Evolutionary conservation across 2,888 invertebrate genomes (phyloP).

Genomic region (Drosophila falleni): DNA sequence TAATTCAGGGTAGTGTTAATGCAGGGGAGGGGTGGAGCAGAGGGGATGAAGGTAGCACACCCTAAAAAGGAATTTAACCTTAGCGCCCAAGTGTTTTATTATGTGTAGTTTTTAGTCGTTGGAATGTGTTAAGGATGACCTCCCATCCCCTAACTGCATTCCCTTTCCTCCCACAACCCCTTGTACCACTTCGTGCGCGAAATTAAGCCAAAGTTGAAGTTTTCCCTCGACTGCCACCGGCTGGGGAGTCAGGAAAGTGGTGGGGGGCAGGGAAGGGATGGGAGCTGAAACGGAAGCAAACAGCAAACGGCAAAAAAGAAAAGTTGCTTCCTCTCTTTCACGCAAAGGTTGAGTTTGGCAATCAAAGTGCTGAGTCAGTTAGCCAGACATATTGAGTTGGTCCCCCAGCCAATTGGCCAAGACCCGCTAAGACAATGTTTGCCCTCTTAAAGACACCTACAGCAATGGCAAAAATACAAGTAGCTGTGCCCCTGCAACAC

Average conservation of each 20-base stretch:
- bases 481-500: no score
- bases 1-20: slow-evolving; percentile 44
- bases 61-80: slow-evolving; percentile 72
- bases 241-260: neutral
- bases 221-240: slow-evolving; percentile 28
- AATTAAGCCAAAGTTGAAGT: slow-evolving; percentile 78
- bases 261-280: neutral
- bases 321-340: slow-evolving; percentile 69
- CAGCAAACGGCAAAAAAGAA: slow-evolving; percentile 55
- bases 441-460: slow-evolving; percentile 66
- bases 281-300: slow-evolving; percentile 63
- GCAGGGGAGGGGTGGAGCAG: neutral
- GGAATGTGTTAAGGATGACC: slow-evolving; percentile 68
- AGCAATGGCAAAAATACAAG: slow-evolving; percentile 31
- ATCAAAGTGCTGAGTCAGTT: slow-evolving; percentile 82
- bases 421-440: slow-evolving; percentile 70
- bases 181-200: slow-evolving; percentile 76
- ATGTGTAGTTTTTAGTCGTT: slow-evolving; percentile 64
- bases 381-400: slow-evolving; percentile 78
- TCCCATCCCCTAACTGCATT: neutral
- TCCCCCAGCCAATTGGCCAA: slow-evolving; percentile 47
- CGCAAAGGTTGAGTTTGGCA: slow-evolving; percentile 58
- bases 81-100: slow-evolving; percentile 79
- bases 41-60: slow-evolving; percentile 13
- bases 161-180: neutral